Conservation (phyloP, 2,888 invertebrate genomes). For the Zhuqinia jingwanae region DNA sequence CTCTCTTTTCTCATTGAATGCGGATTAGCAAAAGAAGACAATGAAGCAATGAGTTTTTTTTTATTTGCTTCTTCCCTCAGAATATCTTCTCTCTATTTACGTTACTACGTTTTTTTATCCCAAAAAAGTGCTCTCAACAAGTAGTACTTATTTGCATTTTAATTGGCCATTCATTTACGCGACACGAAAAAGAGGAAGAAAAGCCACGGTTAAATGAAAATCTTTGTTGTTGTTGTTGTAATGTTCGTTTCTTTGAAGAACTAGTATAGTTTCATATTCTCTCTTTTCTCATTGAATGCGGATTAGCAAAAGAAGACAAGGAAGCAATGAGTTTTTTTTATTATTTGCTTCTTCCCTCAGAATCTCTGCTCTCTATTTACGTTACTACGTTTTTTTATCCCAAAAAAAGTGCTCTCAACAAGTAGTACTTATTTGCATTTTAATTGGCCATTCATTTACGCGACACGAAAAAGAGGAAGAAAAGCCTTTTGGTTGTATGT, state of each 20-base stretch:
- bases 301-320: slow-evolving; percentile 57
- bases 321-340: slow-evolving; percentile 32
- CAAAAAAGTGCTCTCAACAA: slow-evolving; percentile 32
- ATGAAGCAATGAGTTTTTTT: slow-evolving; percentile 39
- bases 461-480: neutral
- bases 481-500: too few relatives aligned
- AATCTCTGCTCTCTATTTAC: neutral
- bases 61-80: neutral
- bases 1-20: neutral
- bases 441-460: slow-evolving; percentile 56
- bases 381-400: slow-evolving; percentile 22
- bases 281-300: neutral
- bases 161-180: slow-evolving; percentile 52
- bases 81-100: neutral
- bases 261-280: neutral
- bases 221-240: too few relatives aligned
- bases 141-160: slow-evolving; percentile 61
- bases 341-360: neutral
- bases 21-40: slow-evolving; percentile 53
- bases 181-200: slow-evolving; percentile 1
- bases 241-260: neutral
- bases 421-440: slow-evolving; percentile 60
- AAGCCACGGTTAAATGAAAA: neutral
- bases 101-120: slow-evolving; percentile 22
- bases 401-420: slow-evolving; percentile 30